phyloP scores from a whole-genome alignment of 2,888 invertebrate genomes.

The Danaus chrysippus region DNA sequence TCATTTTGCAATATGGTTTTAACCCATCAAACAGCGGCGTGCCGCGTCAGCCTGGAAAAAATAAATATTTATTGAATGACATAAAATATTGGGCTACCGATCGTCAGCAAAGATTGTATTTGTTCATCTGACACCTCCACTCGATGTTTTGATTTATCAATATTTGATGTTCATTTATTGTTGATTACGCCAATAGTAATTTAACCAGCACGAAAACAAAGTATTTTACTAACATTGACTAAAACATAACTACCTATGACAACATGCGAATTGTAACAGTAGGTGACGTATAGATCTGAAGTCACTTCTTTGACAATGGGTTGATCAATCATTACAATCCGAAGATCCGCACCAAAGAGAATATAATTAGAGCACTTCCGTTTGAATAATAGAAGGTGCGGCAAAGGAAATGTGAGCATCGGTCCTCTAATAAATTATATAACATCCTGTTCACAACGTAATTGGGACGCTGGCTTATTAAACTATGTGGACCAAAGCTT shows the following conservation, averaged over 20 bases:
- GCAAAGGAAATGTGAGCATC: conserved; percentile 52
- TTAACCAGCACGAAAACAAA: not conserved
- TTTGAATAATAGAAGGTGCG: conserved; percentile 60
- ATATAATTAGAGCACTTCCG: conserved; percentile 53
- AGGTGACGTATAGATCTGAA: conserved; percentile 1
- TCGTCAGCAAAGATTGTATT: conserved; percentile 35
- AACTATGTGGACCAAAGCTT: conserved; percentile 5
- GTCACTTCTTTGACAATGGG: conserved; percentile 17
- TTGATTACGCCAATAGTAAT: not conserved
- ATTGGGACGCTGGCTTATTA: conserved; percentile 30
- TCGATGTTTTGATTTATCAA: conserved; percentile 4
- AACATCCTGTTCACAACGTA: conserved; percentile 37
- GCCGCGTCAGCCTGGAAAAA: conserved; percentile 30
- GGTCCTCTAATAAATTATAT: conserved; percentile 38
- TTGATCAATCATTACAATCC: conserved; percentile 19
- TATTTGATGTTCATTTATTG: conserved; percentile 3
- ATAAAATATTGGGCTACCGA: conserved; percentile 44
- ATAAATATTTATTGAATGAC: conserved; percentile 50
- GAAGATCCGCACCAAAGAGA: conserved; percentile 18
- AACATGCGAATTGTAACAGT: not conserved
- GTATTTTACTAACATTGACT: not conserved
- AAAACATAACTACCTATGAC: not conserved
- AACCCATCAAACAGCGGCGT: conserved; percentile 13
- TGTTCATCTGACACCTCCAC: conserved; percentile 2
- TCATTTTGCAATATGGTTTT: conserved; percentile 22